A percentile compares a stretch with the other conserved stretches of the same genome.
Conservation (phyloP, 2,113 vertebrate genomes). For the Microcebus tavaratra region DNA sequence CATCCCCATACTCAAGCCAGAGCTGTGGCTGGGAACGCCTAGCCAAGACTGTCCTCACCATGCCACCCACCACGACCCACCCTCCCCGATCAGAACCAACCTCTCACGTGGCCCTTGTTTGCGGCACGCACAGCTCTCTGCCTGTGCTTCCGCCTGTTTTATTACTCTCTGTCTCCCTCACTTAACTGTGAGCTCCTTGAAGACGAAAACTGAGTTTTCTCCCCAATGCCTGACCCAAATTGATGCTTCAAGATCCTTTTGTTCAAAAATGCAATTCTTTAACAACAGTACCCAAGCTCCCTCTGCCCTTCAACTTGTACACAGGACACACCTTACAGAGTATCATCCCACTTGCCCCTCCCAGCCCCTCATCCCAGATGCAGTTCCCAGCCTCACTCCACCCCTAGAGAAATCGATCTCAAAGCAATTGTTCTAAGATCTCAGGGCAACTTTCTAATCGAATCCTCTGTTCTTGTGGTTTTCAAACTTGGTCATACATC, state of each 20-base stretch:
- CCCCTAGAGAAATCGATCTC: not conserved
- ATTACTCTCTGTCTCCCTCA: not conserved
- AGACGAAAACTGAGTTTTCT: not conserved
- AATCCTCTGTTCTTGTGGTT: not conserved
- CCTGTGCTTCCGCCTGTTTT: not conserved
- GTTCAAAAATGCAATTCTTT: not conserved
- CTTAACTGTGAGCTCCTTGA: not conserved
- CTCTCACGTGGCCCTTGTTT: not conserved
- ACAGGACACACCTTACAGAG: too few relatives aligned
- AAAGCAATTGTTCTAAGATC: not conserved
- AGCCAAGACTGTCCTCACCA: not conserved
- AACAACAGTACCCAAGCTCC: not conserved
- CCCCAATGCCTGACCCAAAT: not conserved
- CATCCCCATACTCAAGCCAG: not conserved
- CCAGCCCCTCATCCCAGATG: not conserved
- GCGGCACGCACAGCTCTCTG: too few relatives aligned
- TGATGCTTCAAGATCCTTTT: slow-evolving; percentile 1
- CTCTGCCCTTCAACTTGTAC: not conserved
- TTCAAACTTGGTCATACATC: not conserved
- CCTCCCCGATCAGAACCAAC: not conserved
- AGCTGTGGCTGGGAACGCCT: not conserved
- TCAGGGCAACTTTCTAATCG: not conserved
- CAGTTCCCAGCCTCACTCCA: not conserved
- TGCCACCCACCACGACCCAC: not conserved
- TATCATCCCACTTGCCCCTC: not conserved